Base-by-base conservation (phyloP, 2,113 vertebrate species). In the Neofelis nebulosa region DNA sequence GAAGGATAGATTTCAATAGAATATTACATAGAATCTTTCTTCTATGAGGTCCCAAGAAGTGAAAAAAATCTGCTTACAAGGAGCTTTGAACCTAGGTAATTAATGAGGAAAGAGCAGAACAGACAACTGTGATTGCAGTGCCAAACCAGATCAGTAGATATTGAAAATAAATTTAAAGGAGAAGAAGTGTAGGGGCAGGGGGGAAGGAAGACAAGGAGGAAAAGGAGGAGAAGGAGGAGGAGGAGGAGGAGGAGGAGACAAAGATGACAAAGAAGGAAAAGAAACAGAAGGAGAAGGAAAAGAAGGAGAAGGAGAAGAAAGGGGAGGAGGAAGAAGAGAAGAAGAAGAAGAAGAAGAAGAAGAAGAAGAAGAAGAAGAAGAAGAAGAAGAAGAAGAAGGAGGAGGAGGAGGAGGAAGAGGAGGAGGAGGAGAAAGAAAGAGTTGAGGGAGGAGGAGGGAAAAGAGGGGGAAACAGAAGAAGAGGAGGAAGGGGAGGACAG, bases 261-360 rank as follows among this genome's bases (percentile, higher is more conserved):
- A 45, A 45, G 45, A 45, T 45, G 45, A 45, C 45, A 45, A 45
- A 45, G 45, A 45, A 45, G 45, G 45, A 45, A 45, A 45, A 45
- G 45, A 45, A 45, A 45, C 9, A 45, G 15, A 55, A 55, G 15
- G 52, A 55, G 52, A 16, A 55, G 52, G 3, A 55, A 16, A 16
- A 55, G 15, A 18, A 55, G 52, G 3, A 57, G 7, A 18, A 57
- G 55, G 55, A 57, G 2, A 0, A 57, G 55, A 18, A 50, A 14
- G 50, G 14, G 16, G 5, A 18, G 18, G 18, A 55, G 55, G 5
- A 50, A 12, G 0, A 55, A 0, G 5, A 6, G 55, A 57, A 2
- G 18, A 57, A 0, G 55, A 57, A 0, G 55, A 16, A 57, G 57
- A 7, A 57, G 57, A 18, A 8, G 2, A 57, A 57, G 57, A 4